These are phyloP conservation scores for Drosophila kuntzei DNA, from an alignment of 2,888 invertebrate genomes.

Conservation along the genomic window DNA sequence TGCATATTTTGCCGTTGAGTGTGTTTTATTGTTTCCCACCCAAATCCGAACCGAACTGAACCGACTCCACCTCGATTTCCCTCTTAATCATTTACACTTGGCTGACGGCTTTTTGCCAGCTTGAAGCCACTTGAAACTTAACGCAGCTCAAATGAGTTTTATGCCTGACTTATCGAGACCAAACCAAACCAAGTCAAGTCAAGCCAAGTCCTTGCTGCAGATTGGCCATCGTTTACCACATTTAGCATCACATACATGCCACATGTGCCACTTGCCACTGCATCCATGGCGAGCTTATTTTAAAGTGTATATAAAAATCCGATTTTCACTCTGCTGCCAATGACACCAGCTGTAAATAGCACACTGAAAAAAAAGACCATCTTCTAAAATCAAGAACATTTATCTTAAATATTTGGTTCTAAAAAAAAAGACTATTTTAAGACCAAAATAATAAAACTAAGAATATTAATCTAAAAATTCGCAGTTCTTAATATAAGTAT, in stretches of 20 bases:
- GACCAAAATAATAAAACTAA: no score
- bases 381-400: no score
- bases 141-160: conserved; percentile 62
- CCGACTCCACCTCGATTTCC: neutral
- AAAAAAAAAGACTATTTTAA: no score
- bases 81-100: conserved; percentile 73
- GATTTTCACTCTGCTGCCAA: neutral
- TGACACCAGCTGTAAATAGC: conserved; percentile 8
- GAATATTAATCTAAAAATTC: no score
- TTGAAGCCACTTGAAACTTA: conserved; percentile 60
- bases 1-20: conserved; percentile 34
- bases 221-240: neutral
- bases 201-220: neutral
- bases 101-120: conserved; percentile 38
- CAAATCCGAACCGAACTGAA: conserved; percentile 9
- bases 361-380: no score
- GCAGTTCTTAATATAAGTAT: no score
- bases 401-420: no score
- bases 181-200: no score
- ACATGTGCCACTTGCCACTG: neutral
- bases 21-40: conserved; percentile 59
- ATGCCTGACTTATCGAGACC: conserved; percentile 46
- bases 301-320: neutral
- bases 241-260: neutral
- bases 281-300: neutral